Evolutionary conservation across 35 echinoderm and acorn worm species (phyloP), one percentile per base, ranked within the genome.

Genomic region (Heliocidaris erythrogramma): DNA sequence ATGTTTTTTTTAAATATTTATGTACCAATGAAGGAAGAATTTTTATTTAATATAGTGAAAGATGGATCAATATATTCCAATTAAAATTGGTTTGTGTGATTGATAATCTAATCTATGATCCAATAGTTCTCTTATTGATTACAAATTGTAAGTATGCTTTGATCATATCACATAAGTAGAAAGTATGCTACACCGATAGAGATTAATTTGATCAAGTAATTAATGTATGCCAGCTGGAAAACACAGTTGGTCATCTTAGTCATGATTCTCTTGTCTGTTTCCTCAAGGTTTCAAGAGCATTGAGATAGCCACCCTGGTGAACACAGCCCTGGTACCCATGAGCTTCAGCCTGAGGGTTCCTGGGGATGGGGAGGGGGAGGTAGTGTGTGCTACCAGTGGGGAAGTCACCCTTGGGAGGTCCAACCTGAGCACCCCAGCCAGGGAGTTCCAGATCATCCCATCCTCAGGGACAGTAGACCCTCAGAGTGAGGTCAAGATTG

Each of bases 321-420:
- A 99, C 95, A 99, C 98, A 85, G 94, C 98, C 56, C 88, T 99
- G 85, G 98, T 99, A 11, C 98, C 98, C 18, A 99, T 99, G 98
- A 95, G 94, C 47, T 99, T 96, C 95, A 86, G 93, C 85, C 84
- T 99, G 59, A 85, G 97, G 31, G 98, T 99, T 30, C 97, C 98
- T 2, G 97, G 96, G 60, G 97, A 99, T 60, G 98, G 98, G 0
- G 47, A 85, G 48, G 96, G 96, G 6, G 97, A 97, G 60, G 96
- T 97, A 0, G 95, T 99, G 78, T 97, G 93, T 50, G 98, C 97
- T 60, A 96, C 98, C 47, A 97, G 87, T 85, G 98, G 97, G 69
- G 98, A 99, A 31, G 91, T 87, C 7, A 99, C 98, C 27, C 95
- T 99, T 32, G 95, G 96, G 48, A 96, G 95, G n/a, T 95, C 96